Base-by-base conservation (phyloP, 1,140 invertebrate species). In the Onthophagus taurus region DNA sequence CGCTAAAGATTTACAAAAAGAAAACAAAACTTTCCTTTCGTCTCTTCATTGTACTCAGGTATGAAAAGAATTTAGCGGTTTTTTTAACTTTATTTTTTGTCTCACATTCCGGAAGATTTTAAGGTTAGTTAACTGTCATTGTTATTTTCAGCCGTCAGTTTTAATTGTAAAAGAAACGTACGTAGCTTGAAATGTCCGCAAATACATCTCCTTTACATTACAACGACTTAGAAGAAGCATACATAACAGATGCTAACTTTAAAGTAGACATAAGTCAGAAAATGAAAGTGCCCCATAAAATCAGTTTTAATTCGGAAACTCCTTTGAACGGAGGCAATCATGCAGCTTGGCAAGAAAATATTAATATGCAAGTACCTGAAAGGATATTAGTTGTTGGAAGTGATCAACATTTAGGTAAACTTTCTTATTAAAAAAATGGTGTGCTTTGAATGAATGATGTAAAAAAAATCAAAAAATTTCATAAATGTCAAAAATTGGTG, bases 281-380 rank as follows among this genome's bases (percentile, higher is more conserved):
- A 59, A 89, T 89, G 85, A 72, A 75, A 45, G 82, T 88, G 7
- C 84, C 84, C 1, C 81, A 84, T 52, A 77, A 78, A 53, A 85
- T 89, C 42, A 75, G 77, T 45, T 76, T 74, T 45, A 75, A 75
- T 53, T 72, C 81, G 33, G 77, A 83, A 21, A 69, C 72, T 11
- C 29, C 41, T 47, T 47, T 71, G 43, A 60, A 58, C 53, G 72
- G 45, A 54, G 65, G 36, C 71, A 80, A 79, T 64, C 73, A 74
- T 19, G 67, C 71, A 43, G 68, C 64, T 20, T 85, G 81, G 81
- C 68, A 69, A 59, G 81, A 86, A 50, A 84, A 84, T 67, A 77
- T 84, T 63, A 77, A 85, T 49, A 93, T 92, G 89, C 80, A 80
- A 59, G 88, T 93, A 19, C 89, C 89, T n/a, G 88, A 91, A 52